Evolutionary conservation across 1,140 invertebrate species (phyloP).

Genomic region (Drosophila bocqueti): DNA sequence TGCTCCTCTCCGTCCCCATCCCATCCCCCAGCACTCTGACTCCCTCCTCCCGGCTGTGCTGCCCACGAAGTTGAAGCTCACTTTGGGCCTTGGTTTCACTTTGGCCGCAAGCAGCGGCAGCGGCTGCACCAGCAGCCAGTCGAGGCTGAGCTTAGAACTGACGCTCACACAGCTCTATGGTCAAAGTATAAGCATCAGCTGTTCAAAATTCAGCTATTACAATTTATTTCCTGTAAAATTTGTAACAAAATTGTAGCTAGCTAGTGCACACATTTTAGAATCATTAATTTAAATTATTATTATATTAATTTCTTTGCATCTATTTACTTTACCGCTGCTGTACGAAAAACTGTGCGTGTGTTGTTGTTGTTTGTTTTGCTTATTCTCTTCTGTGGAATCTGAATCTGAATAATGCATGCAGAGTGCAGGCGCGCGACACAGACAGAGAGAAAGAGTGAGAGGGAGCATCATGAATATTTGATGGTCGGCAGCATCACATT

Average conservation of each 20-base stretch:
- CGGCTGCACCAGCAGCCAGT: background rate
- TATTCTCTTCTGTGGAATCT: slow-evolving; percentile 16
- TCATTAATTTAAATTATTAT: background rate
- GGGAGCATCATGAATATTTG: slow-evolving; percentile 47
- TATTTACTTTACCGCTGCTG: background rate
- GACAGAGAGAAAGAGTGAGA: background rate
- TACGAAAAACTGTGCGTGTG: background rate
- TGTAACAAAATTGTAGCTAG: too few species aligned
- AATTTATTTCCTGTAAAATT: too few species aligned
- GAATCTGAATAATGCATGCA: slow-evolving; percentile 49
- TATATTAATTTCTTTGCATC: background rate
- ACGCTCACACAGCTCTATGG: slow-evolving; percentile 6
- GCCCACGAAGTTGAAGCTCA: slow-evolving; percentile 45
- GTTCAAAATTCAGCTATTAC: too few species aligned
- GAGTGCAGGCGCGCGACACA: slow-evolving; percentile 29
- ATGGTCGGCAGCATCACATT: slow-evolving; percentile 54
- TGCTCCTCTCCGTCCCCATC: background rate
- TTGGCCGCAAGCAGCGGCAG: slow-evolving; percentile 15
- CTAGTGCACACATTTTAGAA: background rate
- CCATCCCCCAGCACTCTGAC: background rate
- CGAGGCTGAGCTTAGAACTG: slow-evolving; percentile 30
- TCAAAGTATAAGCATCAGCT: background rate
- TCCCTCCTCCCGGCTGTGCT: slow-evolving; percentile 21
- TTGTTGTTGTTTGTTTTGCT: slow-evolving; percentile 31
- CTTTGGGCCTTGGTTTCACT: slow-evolving; percentile 49